Evolutionary conservation across 1,140 invertebrate genomes (phyloP).

Genomic region (Hydropsyche tenuis): DNA sequence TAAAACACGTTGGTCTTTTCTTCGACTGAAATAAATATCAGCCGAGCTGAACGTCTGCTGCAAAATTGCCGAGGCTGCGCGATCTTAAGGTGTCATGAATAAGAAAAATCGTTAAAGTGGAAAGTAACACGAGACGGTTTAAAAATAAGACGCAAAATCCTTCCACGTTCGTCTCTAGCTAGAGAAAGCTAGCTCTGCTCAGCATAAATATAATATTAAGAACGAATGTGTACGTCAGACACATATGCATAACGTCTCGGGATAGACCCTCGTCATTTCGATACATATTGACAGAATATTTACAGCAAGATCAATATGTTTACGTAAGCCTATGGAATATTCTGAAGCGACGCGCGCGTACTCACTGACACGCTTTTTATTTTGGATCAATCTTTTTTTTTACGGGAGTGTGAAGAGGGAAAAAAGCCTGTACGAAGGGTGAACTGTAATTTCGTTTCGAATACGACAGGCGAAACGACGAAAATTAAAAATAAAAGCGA

Average conservation of each 20-base stretch:
- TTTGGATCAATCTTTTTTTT: constrained; percentile 27
- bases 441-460: constrained; percentile 28
- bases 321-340: constrained; percentile 37
- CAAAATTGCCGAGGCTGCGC: constrained; percentile 15
- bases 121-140: constrained; percentile 18
- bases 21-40: constrained; percentile 35
- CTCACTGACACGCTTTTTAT: constrained; percentile 30
- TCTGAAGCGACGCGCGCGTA: not conserved
- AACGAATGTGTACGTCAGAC: not conserved
- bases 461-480: constrained; percentile 21
- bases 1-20: constrained; percentile 34
- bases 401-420: not conserved
- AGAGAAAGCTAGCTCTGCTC: too few species aligned
- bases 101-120: constrained; percentile 23
- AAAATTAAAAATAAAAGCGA: constrained; percentile 7
- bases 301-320: constrained; percentile 37
- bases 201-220: too few species aligned
- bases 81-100: constrained; percentile 22
- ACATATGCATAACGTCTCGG: constrained; percentile 14
- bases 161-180: too few species aligned
- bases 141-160: constrained; percentile 2
- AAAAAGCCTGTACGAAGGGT: constrained; percentile 11
- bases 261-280: constrained; percentile 33
- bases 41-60: not conserved
- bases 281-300: constrained; percentile 37